Conservation (phyloP, 37 sponge, comb jelly and placozoan species). For the Crambe crambe region DNA sequence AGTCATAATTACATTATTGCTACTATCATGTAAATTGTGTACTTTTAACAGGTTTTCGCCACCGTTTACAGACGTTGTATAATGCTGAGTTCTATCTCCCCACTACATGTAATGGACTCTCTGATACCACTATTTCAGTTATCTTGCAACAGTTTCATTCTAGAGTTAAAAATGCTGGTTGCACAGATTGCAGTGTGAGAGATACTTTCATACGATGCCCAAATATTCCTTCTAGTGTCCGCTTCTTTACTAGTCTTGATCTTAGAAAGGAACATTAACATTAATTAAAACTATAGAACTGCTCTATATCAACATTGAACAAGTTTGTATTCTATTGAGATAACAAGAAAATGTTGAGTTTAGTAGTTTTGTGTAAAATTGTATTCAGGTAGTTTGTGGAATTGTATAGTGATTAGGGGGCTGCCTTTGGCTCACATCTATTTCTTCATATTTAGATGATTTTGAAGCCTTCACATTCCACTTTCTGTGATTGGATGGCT, state of each 20-base stretch:
- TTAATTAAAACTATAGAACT: too few species aligned
- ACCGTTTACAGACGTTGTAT: constrained; percentile 2
- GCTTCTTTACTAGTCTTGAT: constrained; percentile 13
- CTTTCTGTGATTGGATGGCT: background rate
- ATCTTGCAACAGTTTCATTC: constrained; percentile 16
- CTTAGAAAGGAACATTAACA: background rate
- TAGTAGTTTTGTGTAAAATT: too few species aligned
- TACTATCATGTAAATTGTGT: too few species aligned
- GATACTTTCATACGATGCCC: constrained; percentile 36
- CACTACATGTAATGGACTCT: constrained; percentile 49
- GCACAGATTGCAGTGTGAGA: background rate
- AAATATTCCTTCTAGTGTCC: constrained; percentile 19
- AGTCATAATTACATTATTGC: too few species aligned
- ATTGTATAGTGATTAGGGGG: background rate
- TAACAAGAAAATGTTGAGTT: too few species aligned
- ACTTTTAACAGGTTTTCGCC: constrained; percentile 16
- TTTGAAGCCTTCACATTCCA: background rate
- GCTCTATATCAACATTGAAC: too few species aligned
- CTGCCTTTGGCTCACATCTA: background rate
- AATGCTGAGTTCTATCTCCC: constrained; percentile 23
- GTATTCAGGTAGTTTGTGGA: background rate
- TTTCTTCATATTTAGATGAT: background rate
- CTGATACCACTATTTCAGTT: constrained; percentile 6
- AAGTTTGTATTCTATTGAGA: too few species aligned
- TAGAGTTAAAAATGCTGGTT: background rate